phyloP scores from a whole-genome alignment of 2,888 invertebrate genomes.

The Xiphydria camelus region DNA sequence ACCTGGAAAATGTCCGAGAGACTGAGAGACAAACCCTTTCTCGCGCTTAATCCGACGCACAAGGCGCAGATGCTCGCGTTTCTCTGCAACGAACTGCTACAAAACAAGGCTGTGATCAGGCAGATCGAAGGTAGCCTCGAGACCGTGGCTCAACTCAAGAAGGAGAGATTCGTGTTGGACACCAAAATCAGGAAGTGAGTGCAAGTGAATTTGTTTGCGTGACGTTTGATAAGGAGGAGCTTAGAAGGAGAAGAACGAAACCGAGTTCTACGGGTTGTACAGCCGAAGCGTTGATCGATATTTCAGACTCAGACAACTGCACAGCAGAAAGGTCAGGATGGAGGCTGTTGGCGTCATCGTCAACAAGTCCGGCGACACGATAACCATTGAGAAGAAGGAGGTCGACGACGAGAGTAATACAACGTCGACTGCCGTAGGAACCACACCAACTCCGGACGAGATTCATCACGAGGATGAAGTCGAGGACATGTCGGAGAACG shows the following conservation, averaged over 20 bases:
- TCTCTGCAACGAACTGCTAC: conserved; percentile 91
- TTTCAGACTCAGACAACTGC: conserved; percentile 68
- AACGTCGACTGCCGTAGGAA: conserved; percentile 51
- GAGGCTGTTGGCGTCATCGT: conserved; percentile 64
- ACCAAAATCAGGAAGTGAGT: conserved; percentile 89
- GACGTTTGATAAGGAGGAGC: no score
- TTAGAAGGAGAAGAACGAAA: no score
- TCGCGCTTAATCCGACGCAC: conserved; percentile 80
- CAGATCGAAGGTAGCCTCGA: conserved; percentile 91
- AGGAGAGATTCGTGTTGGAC: conserved; percentile 91
- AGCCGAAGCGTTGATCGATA: no score
- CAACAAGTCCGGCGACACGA: conserved; percentile 53
- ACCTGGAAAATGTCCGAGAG: conserved; percentile 81
- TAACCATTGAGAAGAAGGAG: conserved; percentile 54
- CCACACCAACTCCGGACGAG: conserved; percentile 62
- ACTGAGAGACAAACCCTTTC: conserved; percentile 81
- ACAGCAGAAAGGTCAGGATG: conserved; percentile 74
- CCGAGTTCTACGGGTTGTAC: no score
- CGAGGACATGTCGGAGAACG: conserved; percentile 78
- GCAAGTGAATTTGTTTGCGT: no score
- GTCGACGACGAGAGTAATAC: conserved; percentile 43
- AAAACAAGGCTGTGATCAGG: conserved; percentile 86
- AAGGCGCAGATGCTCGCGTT: conserved; percentile 89
- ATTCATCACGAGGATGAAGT: conserved; percentile 64
- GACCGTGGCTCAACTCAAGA: conserved; percentile 80